Evolutionary conservation across 2,888 invertebrate species (phyloP), one percentile per base, ranked within the genome.

Genomic region (Nasonia oneida): DNA sequence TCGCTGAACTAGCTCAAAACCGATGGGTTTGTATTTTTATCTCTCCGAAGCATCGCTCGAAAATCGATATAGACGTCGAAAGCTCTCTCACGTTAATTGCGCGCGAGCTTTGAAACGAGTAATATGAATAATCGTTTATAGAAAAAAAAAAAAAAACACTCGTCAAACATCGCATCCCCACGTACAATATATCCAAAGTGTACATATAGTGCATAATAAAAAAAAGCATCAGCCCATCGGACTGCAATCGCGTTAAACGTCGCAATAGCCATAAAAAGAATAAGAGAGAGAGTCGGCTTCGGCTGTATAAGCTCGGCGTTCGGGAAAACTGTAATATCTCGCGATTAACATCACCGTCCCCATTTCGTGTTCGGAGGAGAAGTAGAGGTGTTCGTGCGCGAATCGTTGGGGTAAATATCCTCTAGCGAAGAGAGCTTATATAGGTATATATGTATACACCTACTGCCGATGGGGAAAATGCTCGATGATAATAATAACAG

Each of bases 311-410:
- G n/a, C 57, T 57, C n/a, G 12, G 47, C 18, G 15, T 57, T 57
- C 3, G n/a, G 15, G n/a, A 10, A 57, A 57, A 57, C 57, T 18
- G 57, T 57, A 57, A 57, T 57, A 57, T 57, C 57, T 18, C 15
- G 57, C 57, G 18, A 57, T 57, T 57, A 57, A n/a, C 53, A 12
- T 33, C 33, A 29, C 67, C 57, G 57, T 57, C 57, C 57, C 57
- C 57, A 18, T 57, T 57, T 57, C n/a, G 57, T n/a, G 57, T 57
- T 57, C n/a, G 15, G n/a, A 57, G 53, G 53, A 53, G 70, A 70
- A 37, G 15, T 14, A 71, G n/a, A 10, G n/a, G n/a, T 57, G 57
- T 57, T 15, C 57, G 57, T 18, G 57, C 57, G 57, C 57, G 57
- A 57, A 15, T 57, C 57, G 57, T 57, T 6, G 57, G n/a, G 57